A percentile compares a stretch with the other conserved stretches of the same genome.
These are phyloP conservation scores for Muscina levida DNA, from an alignment of 2,888 invertebrate genomes.

Conservation along the genomic window DNA sequence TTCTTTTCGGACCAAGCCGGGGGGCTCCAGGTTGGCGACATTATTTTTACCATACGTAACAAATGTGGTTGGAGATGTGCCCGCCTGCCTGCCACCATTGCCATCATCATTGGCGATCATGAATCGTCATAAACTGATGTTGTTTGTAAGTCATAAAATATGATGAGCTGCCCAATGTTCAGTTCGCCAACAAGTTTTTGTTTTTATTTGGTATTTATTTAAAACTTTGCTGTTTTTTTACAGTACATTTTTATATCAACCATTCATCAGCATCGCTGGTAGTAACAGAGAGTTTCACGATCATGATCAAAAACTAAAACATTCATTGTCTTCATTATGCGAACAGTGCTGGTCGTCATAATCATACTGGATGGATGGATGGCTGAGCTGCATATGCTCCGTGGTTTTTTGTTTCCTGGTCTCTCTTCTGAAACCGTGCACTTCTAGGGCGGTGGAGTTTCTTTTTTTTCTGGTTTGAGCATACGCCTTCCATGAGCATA, in stretches of 20 bases:
- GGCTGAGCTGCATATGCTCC: neutral
- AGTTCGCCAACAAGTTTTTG: conserved; percentile 20
- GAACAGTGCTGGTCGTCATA: conserved; percentile 53
- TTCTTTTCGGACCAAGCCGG: conserved; percentile 40
- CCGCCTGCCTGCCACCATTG: neutral
- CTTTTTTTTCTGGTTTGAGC: conserved; percentile 28
- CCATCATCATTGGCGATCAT: neutral
- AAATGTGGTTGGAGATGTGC: neutral
- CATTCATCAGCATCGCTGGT: conserved; percentile 40
- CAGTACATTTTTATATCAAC: conserved; percentile 53
- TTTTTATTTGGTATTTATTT: conserved; percentile 32
- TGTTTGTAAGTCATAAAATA: conserved; percentile 66
- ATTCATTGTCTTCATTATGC: no score
- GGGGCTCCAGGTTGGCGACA: conserved; percentile 64
- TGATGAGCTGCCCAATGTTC: conserved; percentile 66
- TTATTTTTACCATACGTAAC: conserved; percentile 46
- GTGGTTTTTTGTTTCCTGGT: conserved; percentile 21
- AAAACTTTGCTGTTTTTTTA: conserved; percentile 49
- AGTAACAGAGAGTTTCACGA: conserved; percentile 1
- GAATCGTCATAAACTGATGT: conserved; percentile 39
- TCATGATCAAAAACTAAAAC: neutral
- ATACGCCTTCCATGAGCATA: conserved; percentile 62
- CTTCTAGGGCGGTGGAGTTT: conserved; percentile 39
- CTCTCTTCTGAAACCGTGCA: conserved; percentile 24
- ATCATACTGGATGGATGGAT: conserved; percentile 56